A percentile compares a stretch with the other conserved stretches of the same genome.
These are phyloP conservation scores for Pelobates cultripes DNA, from an alignment of 2,797 vertebrate species.

Conservation along the genomic window DNA sequence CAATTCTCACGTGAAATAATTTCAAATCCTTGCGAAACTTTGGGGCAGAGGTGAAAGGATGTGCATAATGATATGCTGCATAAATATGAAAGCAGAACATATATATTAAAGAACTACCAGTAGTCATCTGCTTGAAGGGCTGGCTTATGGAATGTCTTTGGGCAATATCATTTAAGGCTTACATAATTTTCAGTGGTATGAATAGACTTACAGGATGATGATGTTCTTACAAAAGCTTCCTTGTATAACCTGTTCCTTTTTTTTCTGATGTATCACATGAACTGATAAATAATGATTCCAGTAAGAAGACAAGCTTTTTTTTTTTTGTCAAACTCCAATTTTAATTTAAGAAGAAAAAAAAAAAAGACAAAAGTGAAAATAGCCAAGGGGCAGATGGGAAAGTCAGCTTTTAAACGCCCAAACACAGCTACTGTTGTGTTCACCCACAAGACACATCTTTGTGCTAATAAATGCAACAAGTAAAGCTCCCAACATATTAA, in stretches of 20 bases:
- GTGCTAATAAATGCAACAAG: background rate
- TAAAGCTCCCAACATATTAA: no score
- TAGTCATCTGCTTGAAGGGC: no score
- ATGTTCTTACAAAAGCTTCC: background rate
- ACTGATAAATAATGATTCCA: background rate
- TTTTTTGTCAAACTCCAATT: background rate
- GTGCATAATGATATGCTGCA: no score
- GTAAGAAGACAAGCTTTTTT: background rate
- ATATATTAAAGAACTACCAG: no score
- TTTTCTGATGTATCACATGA: conserved; percentile 28
- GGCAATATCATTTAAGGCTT: background rate
- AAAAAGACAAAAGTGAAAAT: no score
- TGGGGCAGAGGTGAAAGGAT: no score
- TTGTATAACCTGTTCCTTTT: conserved; percentile 10
- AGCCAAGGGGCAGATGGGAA: conserved; percentile 1
- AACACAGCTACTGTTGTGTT: background rate
- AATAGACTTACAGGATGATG: conserved; percentile 11
- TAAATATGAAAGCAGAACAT: no score
- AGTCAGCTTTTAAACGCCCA: background rate
- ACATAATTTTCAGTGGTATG: conserved; percentile 10
- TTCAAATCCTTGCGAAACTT: no score
- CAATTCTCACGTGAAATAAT: no score
- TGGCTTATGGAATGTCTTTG: no score
- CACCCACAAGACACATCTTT: background rate
- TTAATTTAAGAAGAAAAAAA: background rate